These are phyloP conservation scores for Martes martes DNA, from an alignment of 2,113 vertebrate species.

Conservation along the genomic window DNA sequence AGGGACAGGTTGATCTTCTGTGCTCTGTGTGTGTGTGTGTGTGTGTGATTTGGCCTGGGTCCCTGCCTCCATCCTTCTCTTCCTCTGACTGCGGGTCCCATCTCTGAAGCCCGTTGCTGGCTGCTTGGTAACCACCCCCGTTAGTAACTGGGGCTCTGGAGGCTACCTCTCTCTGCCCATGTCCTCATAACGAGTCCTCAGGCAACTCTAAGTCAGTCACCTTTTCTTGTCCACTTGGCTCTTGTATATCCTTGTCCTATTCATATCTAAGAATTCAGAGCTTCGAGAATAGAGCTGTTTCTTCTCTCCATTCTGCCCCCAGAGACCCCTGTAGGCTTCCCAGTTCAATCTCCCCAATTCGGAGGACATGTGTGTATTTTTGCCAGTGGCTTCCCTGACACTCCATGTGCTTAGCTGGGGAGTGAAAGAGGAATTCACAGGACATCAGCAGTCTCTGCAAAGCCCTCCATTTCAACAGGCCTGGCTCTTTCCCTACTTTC, in stretches of 20 bases:
- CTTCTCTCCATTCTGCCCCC: neutral
- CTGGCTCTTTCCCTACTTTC: too few species aligned
- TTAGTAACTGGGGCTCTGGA: too few species aligned
- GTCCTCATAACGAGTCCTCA: neutral
- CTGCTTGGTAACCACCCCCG: neutral
- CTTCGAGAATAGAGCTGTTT: neutral
- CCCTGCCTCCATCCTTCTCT: neutral
- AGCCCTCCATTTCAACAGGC: neutral
- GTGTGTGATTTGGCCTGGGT: too few species aligned
- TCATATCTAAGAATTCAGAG: neutral
- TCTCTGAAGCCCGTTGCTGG: neutral
- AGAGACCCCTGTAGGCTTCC: neutral
- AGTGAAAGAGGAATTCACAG: neutral
- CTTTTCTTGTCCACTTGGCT: neutral
- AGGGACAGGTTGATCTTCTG: neutral
- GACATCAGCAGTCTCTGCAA: neutral
- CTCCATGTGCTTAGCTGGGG: neutral
- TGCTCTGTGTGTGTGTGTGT: neutral
- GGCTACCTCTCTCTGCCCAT: neutral
- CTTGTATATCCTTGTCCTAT: neutral
- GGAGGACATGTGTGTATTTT: neutral
- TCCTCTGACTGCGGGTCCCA: neutral
- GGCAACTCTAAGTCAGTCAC: neutral
- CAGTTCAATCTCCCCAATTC: neutral
- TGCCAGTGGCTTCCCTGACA: neutral